Evolutionary conservation across 37 sponge, comb jelly and placozoan species (phyloP).

Genomic region (Tethya wilhelma): DNA sequence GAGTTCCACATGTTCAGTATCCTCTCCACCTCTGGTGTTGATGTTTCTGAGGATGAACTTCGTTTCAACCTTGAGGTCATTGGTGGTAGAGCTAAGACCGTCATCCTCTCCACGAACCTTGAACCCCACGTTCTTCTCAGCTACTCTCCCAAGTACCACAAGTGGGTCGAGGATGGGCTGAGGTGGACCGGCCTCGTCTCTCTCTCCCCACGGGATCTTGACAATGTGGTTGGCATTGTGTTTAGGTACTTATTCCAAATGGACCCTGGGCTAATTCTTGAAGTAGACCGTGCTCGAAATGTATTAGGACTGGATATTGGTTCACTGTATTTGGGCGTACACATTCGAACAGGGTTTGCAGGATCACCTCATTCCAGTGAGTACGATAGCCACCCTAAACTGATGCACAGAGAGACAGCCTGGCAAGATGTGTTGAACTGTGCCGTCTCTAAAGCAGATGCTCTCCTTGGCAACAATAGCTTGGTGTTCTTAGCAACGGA

Average conservation of each 20-base stretch:
- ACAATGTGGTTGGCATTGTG: conserved; percentile 31
- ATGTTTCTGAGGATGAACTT: not conserved
- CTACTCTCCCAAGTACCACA: not conserved
- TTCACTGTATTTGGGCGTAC: conserved; percentile 24
- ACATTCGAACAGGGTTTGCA: conserved; percentile 55
- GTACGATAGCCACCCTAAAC: conserved; percentile 10
- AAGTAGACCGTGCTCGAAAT: not conserved
- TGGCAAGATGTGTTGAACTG: conserved; percentile 27
- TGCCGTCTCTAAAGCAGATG: conserved; percentile 20
- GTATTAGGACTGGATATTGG: conserved; percentile 7
- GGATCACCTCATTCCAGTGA: not conserved
- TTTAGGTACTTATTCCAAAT: conserved; percentile 48
- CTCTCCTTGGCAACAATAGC: not conserved
- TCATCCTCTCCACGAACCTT: conserved; percentile 26
- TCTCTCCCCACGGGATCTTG: conserved; percentile 17
- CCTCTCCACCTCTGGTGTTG: no score
- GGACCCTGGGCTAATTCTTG: not conserved
- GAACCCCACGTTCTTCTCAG: conserved; percentile 25
- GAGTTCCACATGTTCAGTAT: conserved; percentile 24
- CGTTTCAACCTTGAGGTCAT: conserved; percentile 1
- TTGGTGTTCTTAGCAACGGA: conserved; percentile 42
- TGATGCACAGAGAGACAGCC: not conserved
- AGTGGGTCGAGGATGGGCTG: conserved; percentile 40
- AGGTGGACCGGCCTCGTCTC: conserved; percentile 9
- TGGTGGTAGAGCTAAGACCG: not conserved